Percentiles rank a stretch among this genome's conserved stretches.
Conservation (phyloP, 1,140 invertebrate genomes). For the Drosophila micromelanica region DNA sequence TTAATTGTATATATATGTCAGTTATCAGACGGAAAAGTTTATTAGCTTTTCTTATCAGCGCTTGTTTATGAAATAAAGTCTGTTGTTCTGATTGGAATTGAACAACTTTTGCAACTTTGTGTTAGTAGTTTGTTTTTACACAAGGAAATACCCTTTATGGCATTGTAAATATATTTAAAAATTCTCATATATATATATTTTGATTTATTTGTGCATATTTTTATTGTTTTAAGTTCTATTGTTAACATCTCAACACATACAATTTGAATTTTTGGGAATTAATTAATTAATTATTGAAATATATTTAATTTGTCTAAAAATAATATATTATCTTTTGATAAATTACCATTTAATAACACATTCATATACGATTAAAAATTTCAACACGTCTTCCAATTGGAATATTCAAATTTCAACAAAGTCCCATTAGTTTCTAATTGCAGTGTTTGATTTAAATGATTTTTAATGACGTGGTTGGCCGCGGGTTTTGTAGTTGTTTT, state of each 20-base stretch:
- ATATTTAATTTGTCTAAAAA: too few relatives aligned
- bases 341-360: too few relatives aligned
- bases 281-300: too few relatives aligned
- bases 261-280: too few relatives aligned
- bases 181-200: too few relatives aligned
- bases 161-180: neutral
- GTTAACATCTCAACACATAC: too few relatives aligned
- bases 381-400: neutral
- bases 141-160: neutral
- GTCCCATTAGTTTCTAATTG: neutral
- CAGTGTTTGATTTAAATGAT: slow-evolving; percentile 47
- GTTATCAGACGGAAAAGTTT: neutral
- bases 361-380: too few relatives aligned
- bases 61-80: neutral
- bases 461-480: slow-evolving; percentile 38
- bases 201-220: too few relatives aligned
- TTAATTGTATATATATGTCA: too few relatives aligned
- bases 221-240: too few relatives aligned
- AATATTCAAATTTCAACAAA: neutral
- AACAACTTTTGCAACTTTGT: too few relatives aligned
- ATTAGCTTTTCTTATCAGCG: slow-evolving; percentile 16
- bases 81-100: neutral
- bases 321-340: too few relatives aligned
- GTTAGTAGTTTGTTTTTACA: neutral
- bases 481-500: slow-evolving; percentile 43